These are phyloP conservation scores for Eidolon dupreanum DNA, from an alignment of 2,797 vertebrate genomes.

Conservation along the genomic window DNA sequence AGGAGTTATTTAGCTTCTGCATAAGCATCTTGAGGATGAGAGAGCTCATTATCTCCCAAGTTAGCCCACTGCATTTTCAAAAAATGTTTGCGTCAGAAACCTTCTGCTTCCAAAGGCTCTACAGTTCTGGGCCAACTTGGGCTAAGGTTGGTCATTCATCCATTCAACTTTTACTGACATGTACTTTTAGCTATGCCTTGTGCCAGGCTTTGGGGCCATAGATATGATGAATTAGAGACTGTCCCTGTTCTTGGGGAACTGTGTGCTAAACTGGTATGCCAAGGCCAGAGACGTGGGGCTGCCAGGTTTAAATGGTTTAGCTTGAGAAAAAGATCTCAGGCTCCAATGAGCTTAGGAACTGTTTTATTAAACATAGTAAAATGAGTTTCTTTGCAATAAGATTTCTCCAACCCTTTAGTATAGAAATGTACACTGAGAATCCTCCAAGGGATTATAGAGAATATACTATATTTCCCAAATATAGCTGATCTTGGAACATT, in stretches of 20 bases:
- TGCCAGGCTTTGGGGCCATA: not conserved
- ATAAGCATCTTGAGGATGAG: not conserved
- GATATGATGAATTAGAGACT: not conserved
- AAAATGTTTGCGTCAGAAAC: not conserved
- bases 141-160: not conserved
- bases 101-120: not conserved
- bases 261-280: not conserved
- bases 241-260: not conserved
- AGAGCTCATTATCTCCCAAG: not conserved
- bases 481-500: not conserved
- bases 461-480: not conserved
- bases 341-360: not conserved
- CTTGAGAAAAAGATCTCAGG: slow-evolving; percentile 28
- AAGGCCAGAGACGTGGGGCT: not conserved
- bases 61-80: not conserved
- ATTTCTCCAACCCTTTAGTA: slow-evolving; percentile 47
- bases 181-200: not conserved
- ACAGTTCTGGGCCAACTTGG: not conserved
- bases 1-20: not conserved
- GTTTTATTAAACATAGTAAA: slow-evolving; percentile 35
- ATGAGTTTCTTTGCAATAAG: not conserved
- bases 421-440: not conserved
- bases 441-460: not conserved
- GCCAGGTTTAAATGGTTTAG: not conserved
- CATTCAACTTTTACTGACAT: not conserved